Evolutionary conservation across 2,113 vertebrate genomes (phyloP), one percentile per base, ranked within the genome.

Genomic region (Sisor rabdophorus): DNA sequence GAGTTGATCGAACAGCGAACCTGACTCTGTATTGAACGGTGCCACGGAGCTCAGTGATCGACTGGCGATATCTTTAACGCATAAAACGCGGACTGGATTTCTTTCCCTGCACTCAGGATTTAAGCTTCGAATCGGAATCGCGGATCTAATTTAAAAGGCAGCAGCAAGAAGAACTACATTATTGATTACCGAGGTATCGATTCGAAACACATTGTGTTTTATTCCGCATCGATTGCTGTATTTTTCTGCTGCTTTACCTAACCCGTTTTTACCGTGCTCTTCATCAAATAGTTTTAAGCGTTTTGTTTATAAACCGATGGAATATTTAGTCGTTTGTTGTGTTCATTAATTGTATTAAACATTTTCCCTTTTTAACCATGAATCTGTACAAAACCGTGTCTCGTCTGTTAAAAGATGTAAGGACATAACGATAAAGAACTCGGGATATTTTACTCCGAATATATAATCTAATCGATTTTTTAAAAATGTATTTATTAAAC

Each of bases 71-170:
- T 65, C 60, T 55, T 24, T 85, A 85, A 80, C 20, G 30, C 63
- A 79, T 81, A 86, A 89, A 87, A 83, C 69, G 55, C 77, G 84
- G 83, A 87, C 72, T 85, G 86, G 87, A 85, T 19, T 44, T 47
- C 11, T 28, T 16, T 59, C 22, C 40, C 40, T 7, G 40, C 9
- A 44, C 6, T 30, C 30, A 11, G 60, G 60, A 15, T 20, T 20
- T 20, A 36, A 2, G 9, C 32, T 63, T 63, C 11, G 7, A 26
- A 0, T 16, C n/a, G 11, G 28, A 60, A 60, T 60, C n/a, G 16
- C 11, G 59, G 32, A 61, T 19, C 17, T 32, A 3, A 32, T 32
- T 4, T 19, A 36, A 32, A 11, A 36, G 0, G 10, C 59, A 20
- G 17, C 8, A 32, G 17, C 30, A 63, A 9, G 3, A 59, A 5